A percentile compares a stretch with the other conserved stretches of the same genome.
Evolutionary conservation across 1,140 invertebrate genomes (phyloP).

Genomic region (Apis mellifera): DNA sequence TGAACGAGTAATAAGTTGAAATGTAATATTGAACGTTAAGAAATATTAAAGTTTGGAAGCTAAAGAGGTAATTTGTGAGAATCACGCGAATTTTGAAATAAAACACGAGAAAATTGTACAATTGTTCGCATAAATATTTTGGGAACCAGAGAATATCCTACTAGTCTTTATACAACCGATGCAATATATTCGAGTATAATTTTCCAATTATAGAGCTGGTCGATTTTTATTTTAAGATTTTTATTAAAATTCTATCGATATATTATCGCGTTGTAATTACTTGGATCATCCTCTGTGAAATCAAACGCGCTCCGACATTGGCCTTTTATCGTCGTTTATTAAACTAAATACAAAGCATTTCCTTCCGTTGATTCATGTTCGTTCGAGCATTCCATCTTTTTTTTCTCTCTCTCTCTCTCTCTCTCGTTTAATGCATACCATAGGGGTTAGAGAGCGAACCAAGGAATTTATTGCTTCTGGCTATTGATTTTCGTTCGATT

Average conservation of each 20-base stretch:
- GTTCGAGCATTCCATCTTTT: neutral
- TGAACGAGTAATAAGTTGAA: too few species aligned
- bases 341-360: constrained; percentile 1
- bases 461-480: neutral
- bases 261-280: neutral
- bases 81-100: too few species aligned
- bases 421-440: neutral
- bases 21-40: too few species aligned
- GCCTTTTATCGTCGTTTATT: neutral
- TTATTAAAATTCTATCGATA: neutral
- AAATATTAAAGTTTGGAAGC: too few species aligned
- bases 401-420: too few species aligned
- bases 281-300: neutral
- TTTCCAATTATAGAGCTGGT: neutral
- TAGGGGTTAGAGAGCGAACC: neutral
- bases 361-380: neutral
- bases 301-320: neutral
- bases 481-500: neutral
- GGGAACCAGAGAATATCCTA: too few species aligned
- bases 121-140: too few species aligned
- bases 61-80: too few species aligned
- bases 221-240: neutral
- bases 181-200: neutral
- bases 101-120: too few species aligned
- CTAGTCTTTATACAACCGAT: neutral